These are phyloP conservation scores for Lasius platythorax DNA, from an alignment of 2,888 invertebrate species.

Conservation along the genomic window DNA sequence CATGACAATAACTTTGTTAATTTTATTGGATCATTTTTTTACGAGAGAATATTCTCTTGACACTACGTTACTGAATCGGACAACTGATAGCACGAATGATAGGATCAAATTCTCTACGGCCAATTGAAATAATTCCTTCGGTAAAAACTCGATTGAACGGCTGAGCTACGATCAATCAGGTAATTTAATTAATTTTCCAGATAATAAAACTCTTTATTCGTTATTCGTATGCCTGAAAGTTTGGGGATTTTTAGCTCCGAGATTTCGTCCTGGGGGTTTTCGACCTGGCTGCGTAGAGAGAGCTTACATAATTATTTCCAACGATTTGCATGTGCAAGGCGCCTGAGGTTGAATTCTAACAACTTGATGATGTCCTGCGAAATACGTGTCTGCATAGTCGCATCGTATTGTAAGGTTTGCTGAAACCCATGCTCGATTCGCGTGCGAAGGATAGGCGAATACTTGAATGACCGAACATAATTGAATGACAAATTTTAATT, in stretches of 20 bases:
- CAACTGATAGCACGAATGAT: background rate
- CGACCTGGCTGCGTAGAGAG: background rate
- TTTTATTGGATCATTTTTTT: background rate
- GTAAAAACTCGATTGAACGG: background rate
- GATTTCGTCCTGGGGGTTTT: background rate
- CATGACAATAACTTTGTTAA: slow-evolving; percentile 5
- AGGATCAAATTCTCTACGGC: background rate
- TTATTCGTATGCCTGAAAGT: background rate
- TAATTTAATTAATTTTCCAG: slow-evolving; percentile 44
- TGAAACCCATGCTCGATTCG: slow-evolving; percentile 19
- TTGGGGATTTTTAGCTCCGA: slow-evolving; percentile 2
- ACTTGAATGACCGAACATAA: slow-evolving; percentile 37
- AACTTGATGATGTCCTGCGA: slow-evolving; percentile 59
- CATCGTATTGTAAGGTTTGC: slow-evolving; percentile 27
- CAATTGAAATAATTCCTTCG: background rate
- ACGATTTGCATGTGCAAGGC: slow-evolving; percentile 50
- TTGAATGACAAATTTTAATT: slow-evolving; percentile 37
- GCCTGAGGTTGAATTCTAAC: slow-evolving; percentile 56
- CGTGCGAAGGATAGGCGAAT: slow-evolving; percentile 21
- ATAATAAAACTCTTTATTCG: slow-evolving; percentile 23
- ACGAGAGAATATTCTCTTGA: background rate
- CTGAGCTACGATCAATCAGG: background rate
- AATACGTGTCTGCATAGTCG: slow-evolving; percentile 59
- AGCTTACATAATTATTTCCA: slow-evolving; percentile 69
- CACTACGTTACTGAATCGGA: background rate